Evolutionary conservation across 2,113 vertebrate genomes (phyloP), one percentile per base, ranked within the genome.

Genomic region (Phycodurus eques): DNA sequence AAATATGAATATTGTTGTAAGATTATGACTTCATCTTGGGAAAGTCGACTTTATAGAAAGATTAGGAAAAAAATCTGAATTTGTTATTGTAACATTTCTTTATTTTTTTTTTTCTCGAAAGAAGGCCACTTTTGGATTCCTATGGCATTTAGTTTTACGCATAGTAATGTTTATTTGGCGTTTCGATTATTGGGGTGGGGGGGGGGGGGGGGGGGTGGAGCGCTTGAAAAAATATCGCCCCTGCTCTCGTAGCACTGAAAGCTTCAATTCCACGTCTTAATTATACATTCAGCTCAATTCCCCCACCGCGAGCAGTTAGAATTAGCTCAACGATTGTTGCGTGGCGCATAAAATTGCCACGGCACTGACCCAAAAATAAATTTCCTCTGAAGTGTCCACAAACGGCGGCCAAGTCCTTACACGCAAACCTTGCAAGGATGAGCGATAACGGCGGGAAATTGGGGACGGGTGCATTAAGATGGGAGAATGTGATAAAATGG

Each of bases 241-340:
- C 67, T n/a, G 33, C 44, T 44, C 56, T 67, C 83, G 43, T 27
- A 46, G 67, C 47, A 61, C 60, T 57, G 49, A 72, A 73, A 72
- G 67, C 71, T 75, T 80, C 76, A 8, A 82, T 76, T 79, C 47
- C 59, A 69, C 43, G 66, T 72, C 71, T 80, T 78, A 72, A 84
- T 82, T 83, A 81, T 64, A 54, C 46, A 82, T 83, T 82, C 57
- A 64, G 59, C 66, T 77, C 74, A 64, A 59, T 81, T 85, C 83
- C 69, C 76, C 60, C 70, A 64, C 78, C 61, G 69, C 73, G 73
- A 56, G 77, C 68, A 85, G 83, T 82, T 82, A 82, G 78, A 81
- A 66, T 65, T 3, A 64, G 77, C 70, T 51, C 60, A 68, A n/a
- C 63, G 70, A 66, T 68, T 13, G 27, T 80, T 77, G 70, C 70